A percentile compares a stretch with the other conserved stretches of the same genome.
Evolutionary conservation across 2,797 vertebrate species (phyloP).

Genomic region (Phaenicophaeus curvirostris): DNA sequence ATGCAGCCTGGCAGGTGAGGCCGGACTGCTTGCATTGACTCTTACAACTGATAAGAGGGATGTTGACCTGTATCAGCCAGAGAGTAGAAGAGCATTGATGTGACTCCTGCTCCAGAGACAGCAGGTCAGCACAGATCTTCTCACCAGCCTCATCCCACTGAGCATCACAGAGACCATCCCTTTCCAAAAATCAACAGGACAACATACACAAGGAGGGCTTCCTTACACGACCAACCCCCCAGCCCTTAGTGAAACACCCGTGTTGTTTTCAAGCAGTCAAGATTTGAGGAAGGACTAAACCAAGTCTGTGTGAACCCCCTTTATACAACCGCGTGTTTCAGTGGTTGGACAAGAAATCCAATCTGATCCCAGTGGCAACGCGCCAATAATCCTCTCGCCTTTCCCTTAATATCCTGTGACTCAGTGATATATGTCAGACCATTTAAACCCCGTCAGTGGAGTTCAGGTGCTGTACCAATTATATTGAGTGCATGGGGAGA

Average conservation of each 20-base stretch:
- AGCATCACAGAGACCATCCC: rapidly evolving
- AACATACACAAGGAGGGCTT: not conserved
- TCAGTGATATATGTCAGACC: constrained; percentile 61
- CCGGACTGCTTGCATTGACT: not conserved
- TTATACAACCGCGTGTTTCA: not conserved
- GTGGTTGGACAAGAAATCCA: constrained; percentile 40
- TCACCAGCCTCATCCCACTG: not conserved
- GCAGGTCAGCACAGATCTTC: not conserved
- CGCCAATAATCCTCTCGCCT: constrained; percentile 52
- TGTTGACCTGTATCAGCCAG: not conserved
- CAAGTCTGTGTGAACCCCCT: not conserved
- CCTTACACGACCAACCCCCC: not conserved
- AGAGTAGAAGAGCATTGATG: not conserved
- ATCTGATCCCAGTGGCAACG: constrained; percentile 13
- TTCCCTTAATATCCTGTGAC: constrained; percentile 66
- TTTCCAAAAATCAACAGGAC: not conserved
- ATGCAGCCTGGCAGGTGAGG: not conserved
- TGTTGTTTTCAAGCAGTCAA: not conserved
- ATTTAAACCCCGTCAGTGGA: constrained; percentile 23
- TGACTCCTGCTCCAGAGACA: not conserved
- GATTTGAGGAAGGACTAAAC: not conserved
- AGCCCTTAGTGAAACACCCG: not conserved
- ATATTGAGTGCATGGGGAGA: constrained; percentile 24
- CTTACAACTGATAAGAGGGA: not conserved
- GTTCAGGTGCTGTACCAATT: constrained; percentile 56